phyloP scores from a whole-genome alignment of 1,140 invertebrate species.

The Goniozus legneri region DNA sequence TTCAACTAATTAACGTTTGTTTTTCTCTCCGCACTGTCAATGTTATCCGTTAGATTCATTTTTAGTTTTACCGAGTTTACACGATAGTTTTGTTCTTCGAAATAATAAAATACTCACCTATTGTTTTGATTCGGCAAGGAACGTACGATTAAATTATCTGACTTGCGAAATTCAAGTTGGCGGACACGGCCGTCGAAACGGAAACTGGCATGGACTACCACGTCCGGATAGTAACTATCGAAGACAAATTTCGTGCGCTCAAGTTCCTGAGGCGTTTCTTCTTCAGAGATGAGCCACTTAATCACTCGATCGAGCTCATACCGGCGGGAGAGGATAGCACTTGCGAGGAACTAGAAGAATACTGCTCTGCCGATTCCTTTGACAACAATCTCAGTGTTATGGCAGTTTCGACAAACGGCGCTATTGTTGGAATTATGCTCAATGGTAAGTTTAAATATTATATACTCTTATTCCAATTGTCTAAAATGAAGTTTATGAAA shows the following conservation, averaged over 20 bases:
- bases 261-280: slow-evolving; percentile 63
- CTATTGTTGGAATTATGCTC: slow-evolving; percentile 60
- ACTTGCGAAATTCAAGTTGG: slow-evolving; percentile 39
- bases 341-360: slow-evolving; percentile 65
- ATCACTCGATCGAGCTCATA: slow-evolving; percentile 60
- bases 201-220: slow-evolving; percentile 39
- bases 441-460: too few relatives aligned
- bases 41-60: too few relatives aligned
- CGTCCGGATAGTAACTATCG: slow-evolving; percentile 36
- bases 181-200: slow-evolving; percentile 27
- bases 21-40: neutral
- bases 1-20: too few relatives aligned
- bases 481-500: too few relatives aligned
- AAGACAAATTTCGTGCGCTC: slow-evolving; percentile 56
- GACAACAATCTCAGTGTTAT: slow-evolving; percentile 62
- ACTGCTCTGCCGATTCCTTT: slow-evolving; percentile 56
- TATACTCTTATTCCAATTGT: too few relatives aligned
- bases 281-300: slow-evolving; percentile 72
- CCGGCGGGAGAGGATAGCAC: slow-evolving; percentile 59
- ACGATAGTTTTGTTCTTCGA: slow-evolving; percentile 1
- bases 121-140: neutral
- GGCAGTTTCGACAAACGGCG: slow-evolving; percentile 59
- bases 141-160: slow-evolving; percentile 2
- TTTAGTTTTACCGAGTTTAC: too few relatives aligned
- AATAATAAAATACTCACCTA: slow-evolving; percentile 4